Evolutionary conservation across 2,113 vertebrate species (phyloP).

Genomic region (Pica pica): DNA sequence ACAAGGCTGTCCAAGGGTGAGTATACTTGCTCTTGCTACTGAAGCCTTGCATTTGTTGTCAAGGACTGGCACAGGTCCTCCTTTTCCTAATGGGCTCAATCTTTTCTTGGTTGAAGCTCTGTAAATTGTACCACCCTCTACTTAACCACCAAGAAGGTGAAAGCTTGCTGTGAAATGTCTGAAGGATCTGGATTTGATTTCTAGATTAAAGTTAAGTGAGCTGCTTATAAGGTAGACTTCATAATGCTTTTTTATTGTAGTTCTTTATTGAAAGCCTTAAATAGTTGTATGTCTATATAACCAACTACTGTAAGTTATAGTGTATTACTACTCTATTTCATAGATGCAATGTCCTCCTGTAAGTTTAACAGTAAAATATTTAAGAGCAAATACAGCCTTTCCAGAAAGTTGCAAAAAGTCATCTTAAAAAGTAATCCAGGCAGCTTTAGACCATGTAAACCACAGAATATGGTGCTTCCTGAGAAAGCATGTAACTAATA

Average conservation of each 20-base stretch:
- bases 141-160: background rate
- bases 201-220: background rate
- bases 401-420: background rate
- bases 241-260: background rate
- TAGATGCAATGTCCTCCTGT: background rate
- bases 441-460: background rate
- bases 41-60: background rate
- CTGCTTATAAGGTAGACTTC: background rate
- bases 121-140: background rate
- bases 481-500: background rate
- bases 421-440: background rate
- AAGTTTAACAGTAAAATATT: background rate
- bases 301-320: background rate
- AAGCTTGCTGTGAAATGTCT: background rate
- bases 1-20: background rate
- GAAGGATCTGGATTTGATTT: slow-evolving; percentile 16
- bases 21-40: background rate
- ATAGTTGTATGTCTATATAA: background rate
- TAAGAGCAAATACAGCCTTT: background rate
- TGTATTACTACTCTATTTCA: background rate
- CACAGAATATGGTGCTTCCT: background rate
- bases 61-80: background rate
- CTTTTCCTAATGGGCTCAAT: background rate
- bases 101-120: background rate
- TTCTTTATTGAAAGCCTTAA: background rate